Percentiles rank a stretch among this genome's conserved stretches.
Conservation (phyloP, 2,888 invertebrate genomes). For the Lepetodrilus schrolli region DNA sequence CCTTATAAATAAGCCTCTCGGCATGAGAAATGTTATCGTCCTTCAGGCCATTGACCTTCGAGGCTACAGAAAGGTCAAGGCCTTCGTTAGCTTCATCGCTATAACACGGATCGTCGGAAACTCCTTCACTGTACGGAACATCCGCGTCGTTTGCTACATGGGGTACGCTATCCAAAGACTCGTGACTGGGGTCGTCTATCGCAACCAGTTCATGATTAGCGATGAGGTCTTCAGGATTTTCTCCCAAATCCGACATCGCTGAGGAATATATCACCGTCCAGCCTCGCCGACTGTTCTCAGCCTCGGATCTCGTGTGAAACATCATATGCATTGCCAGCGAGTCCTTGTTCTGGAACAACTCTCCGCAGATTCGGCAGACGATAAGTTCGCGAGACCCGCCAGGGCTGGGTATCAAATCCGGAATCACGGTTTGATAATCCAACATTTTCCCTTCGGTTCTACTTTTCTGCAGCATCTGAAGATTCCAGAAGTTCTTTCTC, state of each 20-base stretch:
- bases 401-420: not conserved
- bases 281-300: conserved; percentile 1
- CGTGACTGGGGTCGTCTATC: not conserved
- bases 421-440: conserved; percentile 13
- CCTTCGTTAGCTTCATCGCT: conserved; percentile 20
- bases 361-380: conserved; percentile 59
- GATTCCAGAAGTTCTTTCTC: not conserved
- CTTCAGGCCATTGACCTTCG: not conserved
- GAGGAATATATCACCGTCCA: conserved; percentile 14
- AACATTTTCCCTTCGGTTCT: not conserved
- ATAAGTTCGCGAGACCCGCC: conserved; percentile 26
- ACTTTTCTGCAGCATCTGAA: not conserved
- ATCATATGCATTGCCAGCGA: conserved; percentile 73
- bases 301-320: conserved; percentile 49
- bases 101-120: conserved; percentile 17
- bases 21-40: not conserved
- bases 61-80: conserved; percentile 4
- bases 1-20: not conserved
- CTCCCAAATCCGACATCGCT: not conserved
- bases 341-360: conserved; percentile 65
- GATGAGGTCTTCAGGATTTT: conserved; percentile 18
- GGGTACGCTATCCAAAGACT: not conserved
- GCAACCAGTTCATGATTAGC: conserved; percentile 10
- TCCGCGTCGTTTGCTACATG: not conserved
- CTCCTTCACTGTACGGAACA: conserved; percentile 1